Conservation (phyloP, 2,113 vertebrate species). For the Serinus canaria region DNA sequence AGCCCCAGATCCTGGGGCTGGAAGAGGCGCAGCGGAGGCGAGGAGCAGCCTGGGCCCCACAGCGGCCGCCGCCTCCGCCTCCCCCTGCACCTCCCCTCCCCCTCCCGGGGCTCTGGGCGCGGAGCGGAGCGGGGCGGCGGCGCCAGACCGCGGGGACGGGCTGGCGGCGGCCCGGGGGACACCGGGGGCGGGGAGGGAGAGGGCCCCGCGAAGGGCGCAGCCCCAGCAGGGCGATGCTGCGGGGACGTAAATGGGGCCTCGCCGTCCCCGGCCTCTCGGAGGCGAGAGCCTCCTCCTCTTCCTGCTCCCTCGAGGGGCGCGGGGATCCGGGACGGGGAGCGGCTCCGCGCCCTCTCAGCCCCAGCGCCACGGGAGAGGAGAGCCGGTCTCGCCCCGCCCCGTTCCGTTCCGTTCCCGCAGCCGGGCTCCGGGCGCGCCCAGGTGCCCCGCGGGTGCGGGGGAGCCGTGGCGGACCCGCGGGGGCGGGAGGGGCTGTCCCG, state of each 20-base stretch:
- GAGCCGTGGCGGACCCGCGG: not conserved
- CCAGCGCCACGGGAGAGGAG: not conserved
- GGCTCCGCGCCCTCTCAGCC: not conserved
- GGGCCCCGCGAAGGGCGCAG: not conserved
- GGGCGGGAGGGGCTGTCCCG: not conserved
- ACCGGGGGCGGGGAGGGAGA: not conserved
- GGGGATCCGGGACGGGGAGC: not conserved
- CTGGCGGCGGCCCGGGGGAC: not conserved
- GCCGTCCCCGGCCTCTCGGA: not conserved
- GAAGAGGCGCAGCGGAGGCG: not conserved
- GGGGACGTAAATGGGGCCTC: not conserved
- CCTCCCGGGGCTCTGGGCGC: not conserved
- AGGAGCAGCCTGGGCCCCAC: slow-evolving; percentile 23
- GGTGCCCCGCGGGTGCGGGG: not conserved
- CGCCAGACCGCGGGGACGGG: not conserved
- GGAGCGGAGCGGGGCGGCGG: not conserved
- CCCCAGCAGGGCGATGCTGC: not conserved
- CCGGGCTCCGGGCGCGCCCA: not conserved
- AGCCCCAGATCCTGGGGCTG: not conserved
- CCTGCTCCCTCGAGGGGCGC: not conserved
- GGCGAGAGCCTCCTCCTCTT: not conserved
- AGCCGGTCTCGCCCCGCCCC: no score
- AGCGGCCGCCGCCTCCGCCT: not conserved
- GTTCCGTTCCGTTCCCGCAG: not conserved
- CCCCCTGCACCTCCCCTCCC: slow-evolving; percentile 2